Conservation (phyloP, 2,113 vertebrate species). For the Tauraco erythrolophus region DNA sequence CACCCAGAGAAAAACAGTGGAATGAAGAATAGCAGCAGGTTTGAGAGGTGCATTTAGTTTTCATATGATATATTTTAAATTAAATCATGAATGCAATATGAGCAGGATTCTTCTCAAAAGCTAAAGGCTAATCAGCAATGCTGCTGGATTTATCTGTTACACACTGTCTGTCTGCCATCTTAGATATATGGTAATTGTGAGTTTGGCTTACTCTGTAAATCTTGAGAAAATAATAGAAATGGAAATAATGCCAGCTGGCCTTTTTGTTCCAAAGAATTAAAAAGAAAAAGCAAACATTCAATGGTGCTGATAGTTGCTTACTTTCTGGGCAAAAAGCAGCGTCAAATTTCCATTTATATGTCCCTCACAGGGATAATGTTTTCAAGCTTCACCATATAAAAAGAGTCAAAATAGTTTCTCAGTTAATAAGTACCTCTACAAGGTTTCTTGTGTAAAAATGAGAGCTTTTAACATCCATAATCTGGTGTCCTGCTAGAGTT, state of each 20-base stretch:
- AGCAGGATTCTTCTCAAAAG: not conserved
- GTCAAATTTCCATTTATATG: not conserved
- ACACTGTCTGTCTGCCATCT: not conserved
- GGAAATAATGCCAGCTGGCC: slow-evolving; percentile 9
- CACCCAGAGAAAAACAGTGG: not conserved
- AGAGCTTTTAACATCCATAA: not conserved
- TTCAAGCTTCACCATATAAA: not conserved
- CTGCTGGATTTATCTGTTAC: not conserved
- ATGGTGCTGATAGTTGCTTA: not conserved
- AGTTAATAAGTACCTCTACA: not conserved
- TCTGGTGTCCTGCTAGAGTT: not conserved
- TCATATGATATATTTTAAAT: not conserved
- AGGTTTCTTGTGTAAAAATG: not conserved
- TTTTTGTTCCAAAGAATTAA: not conserved
- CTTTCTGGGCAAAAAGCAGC: not conserved
- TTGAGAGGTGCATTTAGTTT: not conserved
- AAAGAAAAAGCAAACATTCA: not conserved
- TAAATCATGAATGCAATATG: not conserved
- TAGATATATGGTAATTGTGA: not conserved
- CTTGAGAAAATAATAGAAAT: not conserved
- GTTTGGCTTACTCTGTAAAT: not conserved
- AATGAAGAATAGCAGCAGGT: not conserved
- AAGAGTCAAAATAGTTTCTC: slow-evolving; percentile 8
- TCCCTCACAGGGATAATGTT: not conserved
- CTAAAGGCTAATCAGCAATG: not conserved